Evolutionary conservation across 2,888 invertebrate species (phyloP).

Genomic region (Dyspetes luteomarginatus): DNA sequence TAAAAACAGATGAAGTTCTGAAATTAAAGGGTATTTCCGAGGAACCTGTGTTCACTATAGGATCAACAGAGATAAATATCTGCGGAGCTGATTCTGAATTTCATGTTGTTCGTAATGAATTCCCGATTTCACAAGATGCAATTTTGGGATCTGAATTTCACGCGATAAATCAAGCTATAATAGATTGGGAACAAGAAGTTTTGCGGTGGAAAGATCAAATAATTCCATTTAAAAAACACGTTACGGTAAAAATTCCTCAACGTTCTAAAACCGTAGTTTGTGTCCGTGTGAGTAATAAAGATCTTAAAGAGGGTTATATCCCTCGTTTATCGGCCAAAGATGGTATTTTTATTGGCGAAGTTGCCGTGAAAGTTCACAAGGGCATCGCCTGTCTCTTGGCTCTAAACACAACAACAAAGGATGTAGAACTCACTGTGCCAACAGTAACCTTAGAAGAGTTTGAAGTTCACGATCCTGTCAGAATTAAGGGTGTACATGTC

Average conservation of each 20-base stretch:
- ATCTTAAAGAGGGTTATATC: conserved; percentile 18
- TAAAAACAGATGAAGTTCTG: background rate
- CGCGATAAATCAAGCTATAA: background rate
- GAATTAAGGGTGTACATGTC: too few relatives aligned
- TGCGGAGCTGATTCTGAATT: background rate
- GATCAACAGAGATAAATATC: background rate
- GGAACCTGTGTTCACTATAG: background rate
- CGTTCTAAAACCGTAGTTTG: background rate
- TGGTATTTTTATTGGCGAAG: conserved; percentile 9
- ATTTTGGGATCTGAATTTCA: conserved; percentile 5
- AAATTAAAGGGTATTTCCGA: conserved; percentile 5
- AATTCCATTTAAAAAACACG: background rate
- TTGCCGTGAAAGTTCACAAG: accelerated
- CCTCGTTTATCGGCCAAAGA: background rate
- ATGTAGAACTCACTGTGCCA: too few relatives aligned
- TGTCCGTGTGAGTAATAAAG: background rate
- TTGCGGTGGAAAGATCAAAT: background rate
- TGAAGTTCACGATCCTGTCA: too few relatives aligned
- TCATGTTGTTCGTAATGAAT: background rate
- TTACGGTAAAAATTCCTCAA: background rate
- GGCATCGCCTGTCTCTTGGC: background rate
- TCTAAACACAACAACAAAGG: background rate
- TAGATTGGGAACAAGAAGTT: background rate
- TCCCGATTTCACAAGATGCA: background rate
- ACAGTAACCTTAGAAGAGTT: background rate